Evolutionary conservation across 92 coral and sea anemone genomes (phyloP).

Genomic region (Porites divaricata): DNA sequence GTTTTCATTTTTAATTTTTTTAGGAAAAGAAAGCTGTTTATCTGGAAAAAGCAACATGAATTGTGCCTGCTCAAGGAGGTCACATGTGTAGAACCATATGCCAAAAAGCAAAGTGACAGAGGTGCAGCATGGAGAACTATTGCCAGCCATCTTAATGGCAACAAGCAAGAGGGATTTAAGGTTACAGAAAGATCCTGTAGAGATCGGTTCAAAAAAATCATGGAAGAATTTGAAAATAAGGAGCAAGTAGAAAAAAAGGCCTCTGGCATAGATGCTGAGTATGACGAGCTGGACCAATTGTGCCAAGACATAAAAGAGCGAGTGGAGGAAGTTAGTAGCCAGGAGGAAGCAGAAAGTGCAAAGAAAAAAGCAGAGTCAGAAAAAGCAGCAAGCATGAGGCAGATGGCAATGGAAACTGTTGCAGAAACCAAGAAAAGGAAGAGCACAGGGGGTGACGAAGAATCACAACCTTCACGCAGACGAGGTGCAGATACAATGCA

Average conservation of each 20-base stretch:
- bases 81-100: conserved; percentile 36
- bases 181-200: conserved; percentile 32
- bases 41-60: conserved; percentile 51
- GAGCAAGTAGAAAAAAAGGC: conserved; percentile 44
- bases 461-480: no score
- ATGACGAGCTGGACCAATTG: conserved; percentile 30
- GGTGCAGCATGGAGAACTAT: conserved; percentile 46
- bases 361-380: no score
- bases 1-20: conserved; percentile 32
- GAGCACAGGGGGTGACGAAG: no score
- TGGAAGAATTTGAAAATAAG: conserved; percentile 38
- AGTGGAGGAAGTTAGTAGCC: no score
- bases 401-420: no score
- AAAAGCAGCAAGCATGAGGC: no score
- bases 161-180: conserved; percentile 34
- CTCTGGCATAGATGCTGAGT: conserved; percentile 46
- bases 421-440: no score
- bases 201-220: conserved; percentile 29
- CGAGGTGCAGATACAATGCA: no score
- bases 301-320: conserved; percentile 39
- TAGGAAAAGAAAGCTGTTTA: conserved; percentile 57
- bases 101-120: conserved; percentile 38
- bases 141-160: conserved; percentile 31
- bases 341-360: no score
- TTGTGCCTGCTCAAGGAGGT: conserved; percentile 52